phyloP scores from a whole-genome alignment of 1,140 invertebrate genomes.

The Trachelipus rathkii region DNA sequence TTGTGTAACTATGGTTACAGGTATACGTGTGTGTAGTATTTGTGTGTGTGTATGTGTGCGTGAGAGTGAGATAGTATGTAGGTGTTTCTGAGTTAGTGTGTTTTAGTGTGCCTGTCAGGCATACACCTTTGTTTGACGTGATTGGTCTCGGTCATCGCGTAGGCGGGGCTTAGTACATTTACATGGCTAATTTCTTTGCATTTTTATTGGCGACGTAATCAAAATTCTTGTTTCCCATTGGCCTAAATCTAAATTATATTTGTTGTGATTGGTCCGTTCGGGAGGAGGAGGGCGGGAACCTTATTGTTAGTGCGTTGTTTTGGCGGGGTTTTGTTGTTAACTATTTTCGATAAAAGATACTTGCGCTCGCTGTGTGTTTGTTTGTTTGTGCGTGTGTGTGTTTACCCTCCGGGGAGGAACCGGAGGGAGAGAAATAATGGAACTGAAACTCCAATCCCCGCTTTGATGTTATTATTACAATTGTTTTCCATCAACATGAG shows the following conservation, averaged over 20 bases:
- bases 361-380: not conserved
- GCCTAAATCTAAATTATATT: conserved; percentile 13
- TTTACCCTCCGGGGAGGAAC: conserved; percentile 18
- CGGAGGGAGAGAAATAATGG: conserved; percentile 30
- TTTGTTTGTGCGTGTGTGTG: not conserved
- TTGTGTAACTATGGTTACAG: conserved; percentile 34
- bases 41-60: too few species aligned
- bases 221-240: conserved; percentile 8
- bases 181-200: not conserved
- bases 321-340: conserved; percentile 18
- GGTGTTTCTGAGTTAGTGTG: not conserved
- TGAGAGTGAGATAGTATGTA: too few species aligned
- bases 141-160: conserved; percentile 29
- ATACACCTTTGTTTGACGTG: conserved; percentile 28
- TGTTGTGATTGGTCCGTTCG: conserved; percentile 19
- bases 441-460: conserved; percentile 26
- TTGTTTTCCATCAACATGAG: conserved; percentile 44
- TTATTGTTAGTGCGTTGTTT: conserved; percentile 6
- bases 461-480: conserved; percentile 37
- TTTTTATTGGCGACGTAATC: not conserved
- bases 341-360: too few species aligned
- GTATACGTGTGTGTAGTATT: not conserved
- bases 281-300: conserved; percentile 8
- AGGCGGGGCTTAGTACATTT: not conserved
- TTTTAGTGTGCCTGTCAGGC: conserved; percentile 14